Evolutionary conservation across 2,113 vertebrate species (phyloP).

Genomic region (Thymallus thymallus): DNA sequence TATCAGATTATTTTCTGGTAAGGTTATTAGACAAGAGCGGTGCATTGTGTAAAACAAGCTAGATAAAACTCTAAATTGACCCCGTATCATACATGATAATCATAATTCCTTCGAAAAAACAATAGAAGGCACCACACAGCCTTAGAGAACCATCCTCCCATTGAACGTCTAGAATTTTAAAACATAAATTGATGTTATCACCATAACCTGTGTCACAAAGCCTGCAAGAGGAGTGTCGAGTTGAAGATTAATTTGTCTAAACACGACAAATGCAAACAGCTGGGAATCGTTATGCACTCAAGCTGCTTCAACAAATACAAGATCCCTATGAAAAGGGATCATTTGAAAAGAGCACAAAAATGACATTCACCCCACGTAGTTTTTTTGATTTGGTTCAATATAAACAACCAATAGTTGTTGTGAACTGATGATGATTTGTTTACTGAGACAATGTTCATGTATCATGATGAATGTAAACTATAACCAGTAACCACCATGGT

Average conservation of each 20-base stretch:
- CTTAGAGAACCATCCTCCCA: neutral
- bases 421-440: neutral
- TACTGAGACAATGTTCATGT: neutral
- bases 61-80: neutral
- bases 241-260: neutral
- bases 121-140: constrained; percentile 1
- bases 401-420: neutral
- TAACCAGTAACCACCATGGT: neutral
- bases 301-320: neutral
- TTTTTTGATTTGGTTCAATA: constrained; percentile 4
- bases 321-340: neutral
- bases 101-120: neutral
- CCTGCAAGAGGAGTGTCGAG: neutral
- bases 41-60: neutral
- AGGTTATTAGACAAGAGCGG: neutral
- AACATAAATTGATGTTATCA: neutral
- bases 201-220: neutral
- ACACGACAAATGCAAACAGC: neutral
- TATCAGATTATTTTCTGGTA: neutral
- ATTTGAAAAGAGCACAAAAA: neutral
- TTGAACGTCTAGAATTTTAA: neutral
- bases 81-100: neutral
- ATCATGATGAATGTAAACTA: neutral
- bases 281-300: neutral
- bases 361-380: neutral